These are phyloP conservation scores for Asobara japonica DNA, from an alignment of 1,140 invertebrate species.

Conservation along the genomic window DNA sequence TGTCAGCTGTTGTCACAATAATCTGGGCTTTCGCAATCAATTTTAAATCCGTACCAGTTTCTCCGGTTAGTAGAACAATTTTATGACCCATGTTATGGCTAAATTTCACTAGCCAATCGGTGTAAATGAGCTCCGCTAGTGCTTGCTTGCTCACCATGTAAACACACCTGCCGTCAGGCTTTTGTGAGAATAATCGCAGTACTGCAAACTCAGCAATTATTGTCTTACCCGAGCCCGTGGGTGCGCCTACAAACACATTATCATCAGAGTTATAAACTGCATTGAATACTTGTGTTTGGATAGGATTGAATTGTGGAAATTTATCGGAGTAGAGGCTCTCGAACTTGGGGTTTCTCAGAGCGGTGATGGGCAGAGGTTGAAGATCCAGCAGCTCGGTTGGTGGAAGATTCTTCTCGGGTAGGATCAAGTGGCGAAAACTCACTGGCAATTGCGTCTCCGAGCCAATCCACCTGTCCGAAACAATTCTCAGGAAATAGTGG, in stretches of 20 bases:
- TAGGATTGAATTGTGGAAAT: slow-evolving; percentile 97
- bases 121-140: slow-evolving; percentile 90
- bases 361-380: slow-evolving; percentile 92
- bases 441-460: slow-evolving; percentile 97
- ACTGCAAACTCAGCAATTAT: slow-evolving; percentile 98
- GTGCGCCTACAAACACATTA: slow-evolving; percentile 98
- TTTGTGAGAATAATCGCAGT: slow-evolving; percentile 84
- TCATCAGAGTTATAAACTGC: slow-evolving; percentile 98
- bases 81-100: slow-evolving; percentile 82
- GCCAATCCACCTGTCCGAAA: slow-evolving; percentile 86
- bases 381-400: slow-evolving; percentile 98
- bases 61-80: slow-evolving; percentile 95
- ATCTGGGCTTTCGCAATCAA: slow-evolving; percentile 92
- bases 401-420: slow-evolving; percentile 98
- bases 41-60: slow-evolving; percentile 97
- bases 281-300: slow-evolving; percentile 99
- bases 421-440: slow-evolving; percentile 95
- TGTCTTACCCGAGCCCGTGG: slow-evolving; percentile 97
- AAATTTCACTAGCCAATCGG: slow-evolving; percentile 93
- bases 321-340: slow-evolving; percentile 87
- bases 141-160: slow-evolving; percentile 94
- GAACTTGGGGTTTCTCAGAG: slow-evolving; percentile 84
- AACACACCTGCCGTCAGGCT: slow-evolving; percentile 82
- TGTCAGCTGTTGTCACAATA: slow-evolving; percentile 96
- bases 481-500: slow-evolving; percentile 93